Evolutionary conservation across 2,797 vertebrate genomes (phyloP), one percentile per base, ranked within the genome.

Genomic region (Alosa sapidissima): DNA sequence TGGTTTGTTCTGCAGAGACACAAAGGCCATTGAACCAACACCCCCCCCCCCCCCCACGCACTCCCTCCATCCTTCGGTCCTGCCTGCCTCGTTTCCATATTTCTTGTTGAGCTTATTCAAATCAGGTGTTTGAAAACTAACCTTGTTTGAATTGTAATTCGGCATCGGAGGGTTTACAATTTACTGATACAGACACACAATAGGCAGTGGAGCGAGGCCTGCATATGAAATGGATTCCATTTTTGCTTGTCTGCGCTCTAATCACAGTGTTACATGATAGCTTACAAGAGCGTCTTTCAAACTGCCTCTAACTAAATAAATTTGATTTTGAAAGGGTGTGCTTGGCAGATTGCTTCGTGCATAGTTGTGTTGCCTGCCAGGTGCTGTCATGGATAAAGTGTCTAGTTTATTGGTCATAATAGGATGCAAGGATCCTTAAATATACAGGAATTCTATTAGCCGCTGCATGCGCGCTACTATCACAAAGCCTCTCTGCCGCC

Each of bases 141-240:
- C 95, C 95, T 95, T 96, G 95, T 95, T 96, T 96, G 95, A 95
- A 96, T 96, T 95, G 95, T 95, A 94, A 94, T 93, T 93, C 90
- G 82, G 90, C 90, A 88, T 91, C 89, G 91, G 91, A 81, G 90
- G 90, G 92, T 96, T 95, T 94, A 96, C 94, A 96, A 95, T 95
- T 94, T 93, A 90, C 95, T 94, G 95, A 95, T 95, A 95, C 90
- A 90, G 90, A 88, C 81, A 87, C 91, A 94, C 93, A 91, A 92
- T 91, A 91, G 91, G 91, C 89, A 86, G 81, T 85, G 85, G 55
- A 33, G 90, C 89, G 85, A 81, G 0, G 84, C 86, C 78, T 90
- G 93, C 94, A 95, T 93, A 91, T 89, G 88, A 94, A 95, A 95
- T 92, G 93, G 94, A 93, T 94, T 92, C 90, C 88, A 94, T 92